Evolutionary conservation across 2,888 invertebrate species (phyloP), one percentile per base, ranked within the genome.

Genomic region (Augiades crinisus): DNA sequence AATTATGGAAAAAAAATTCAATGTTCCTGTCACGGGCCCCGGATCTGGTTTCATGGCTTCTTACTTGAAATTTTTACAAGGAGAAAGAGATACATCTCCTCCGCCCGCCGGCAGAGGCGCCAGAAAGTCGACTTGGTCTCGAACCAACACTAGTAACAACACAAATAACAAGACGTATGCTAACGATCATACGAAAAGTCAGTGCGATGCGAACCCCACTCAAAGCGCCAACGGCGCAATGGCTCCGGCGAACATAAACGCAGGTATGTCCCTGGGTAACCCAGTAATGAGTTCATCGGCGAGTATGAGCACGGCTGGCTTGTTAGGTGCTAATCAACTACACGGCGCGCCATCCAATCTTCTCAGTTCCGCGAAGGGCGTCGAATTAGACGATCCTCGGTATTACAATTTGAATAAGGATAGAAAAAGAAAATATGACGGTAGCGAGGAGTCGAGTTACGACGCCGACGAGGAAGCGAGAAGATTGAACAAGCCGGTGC

Each of bases 21-120:
- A 90, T 70, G 88, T 90, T 69, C 90, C 91, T 57, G 85, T 91
- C 58, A 88, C 89, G 64, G 91, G 91, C 65, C 92, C 93, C 55
- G 93, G 93, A 65, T 92, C 94, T 45, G 95, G 95, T 58, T 96
- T 96, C 80, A 95, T 96, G 95, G 95, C 94, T 74, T 96, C 96
- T 82, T 96, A 95, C 81, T 90, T 96, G 62, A 96, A 95, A 81
- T 96, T 96, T 81, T 85, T 95, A 61, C 94, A 95, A 85, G 95
- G 95, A 60, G 96, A 95, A 75, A 91, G 95, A 36, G 95, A 96
- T 63, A 93, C 94, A 37, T 95, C 95, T 58, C 95, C 95, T 14
- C 95, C 95, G 47, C 95, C 95, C 55, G 91, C 92, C 62, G 89
- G 92, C 67, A 90, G 93, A 60, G 92, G 92, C 59, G 92, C 93